Evolutionary conservation across 2,113 vertebrate genomes (phyloP), one percentile per base, ranked within the genome.

Genomic region (Myiagra hebetior): DNA sequence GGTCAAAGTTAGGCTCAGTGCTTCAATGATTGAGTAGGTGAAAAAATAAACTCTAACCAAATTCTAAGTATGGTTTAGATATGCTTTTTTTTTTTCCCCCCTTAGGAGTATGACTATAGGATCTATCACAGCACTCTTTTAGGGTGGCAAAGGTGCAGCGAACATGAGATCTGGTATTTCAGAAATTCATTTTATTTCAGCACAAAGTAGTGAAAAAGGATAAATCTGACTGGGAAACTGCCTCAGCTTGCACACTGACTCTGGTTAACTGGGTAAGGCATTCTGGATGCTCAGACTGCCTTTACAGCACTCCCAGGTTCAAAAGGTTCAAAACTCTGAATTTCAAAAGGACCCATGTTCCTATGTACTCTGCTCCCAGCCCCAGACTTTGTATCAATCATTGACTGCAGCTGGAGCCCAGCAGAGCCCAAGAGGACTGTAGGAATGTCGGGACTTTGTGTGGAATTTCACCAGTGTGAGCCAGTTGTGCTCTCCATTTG

Each of bases 401-500:
- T 90, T 95, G 92, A 94, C 90, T 92, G 89, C 56, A 78, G 69
- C 79, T 9, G 52, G 85, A 95, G 76, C 64, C 64, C 72, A 62
- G 80, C 76, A 92, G 92, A 8, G 22, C 74, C 89, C 7, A 30
- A 69, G 72, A 87, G 57, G 41, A 64, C 80, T 80, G 69, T 67
- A 97, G 94, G 95, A 97, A 97, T 97, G 80, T 97, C 1, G 4
- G 92, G 77, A 95, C 95, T 97, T 97, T 20, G 76, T 95, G 84
- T 88, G 97, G 97, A 98, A 97, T 98, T 97, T 97, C 97, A 94
- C 94, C 89, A 89, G 84, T 11, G 2, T 6, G 19, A 91, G 89
- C 76, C 89, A 95, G 92, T 89, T 95, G 89, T 63, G 60, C 39
- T 93, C 74, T 79, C 82, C 6, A 1, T 87, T 94, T 91, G 85